Base-by-base conservation (phyloP, 2,888 invertebrate genomes). In the Helobdella robusta region DNA sequence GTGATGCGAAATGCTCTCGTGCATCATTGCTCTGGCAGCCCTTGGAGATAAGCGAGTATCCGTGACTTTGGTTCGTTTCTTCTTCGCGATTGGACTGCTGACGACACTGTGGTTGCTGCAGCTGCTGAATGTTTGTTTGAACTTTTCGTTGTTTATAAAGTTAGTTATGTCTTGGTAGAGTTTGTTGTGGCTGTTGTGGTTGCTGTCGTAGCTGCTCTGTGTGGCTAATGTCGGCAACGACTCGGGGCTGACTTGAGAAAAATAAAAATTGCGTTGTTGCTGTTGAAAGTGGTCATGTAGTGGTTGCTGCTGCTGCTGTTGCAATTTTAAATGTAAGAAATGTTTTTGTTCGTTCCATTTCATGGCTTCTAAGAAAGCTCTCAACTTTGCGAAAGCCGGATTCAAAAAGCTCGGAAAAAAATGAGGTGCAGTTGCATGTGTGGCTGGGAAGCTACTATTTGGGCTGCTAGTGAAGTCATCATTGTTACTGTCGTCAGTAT, bases 31-130 rank as follows among this genome's bases (percentile, higher is more conserved):
- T 20, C 60, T n/a, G 11, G 60, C 60, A 18, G 60, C 60, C 23
- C 78, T 72, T 2, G 78, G 78, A 18, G 78, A 77, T 58, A 79
- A 73, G 34, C 79, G 71, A 1, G 79, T 79, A 72, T 79, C 79
- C 8, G 94, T 94, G 75, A 93, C 82, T 87, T 95, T 95, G 78
- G 94, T 93, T 65, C 95, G 85, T 82, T 93, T 94, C 82, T 93
- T 94, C 84, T 93, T 94, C n/a, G n/a, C n/a, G n/a, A n/a, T n/a
- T 82, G 93, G 93, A 5, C 66, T 66, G 1, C 75, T 75, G 73
- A 94, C 91, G 67, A 95, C 93, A 74, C 94, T 84, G 78, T 92
- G 91, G 66, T 95, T 85, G 2, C 94, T 92, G 15, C 44, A 40
- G 20, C 28, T 36, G 6, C 36, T 30, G 79, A 93, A 93, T 15